Base-by-base conservation (phyloP, 2,888 invertebrate species). In the Drepanosiphum platanoidis region DNA sequence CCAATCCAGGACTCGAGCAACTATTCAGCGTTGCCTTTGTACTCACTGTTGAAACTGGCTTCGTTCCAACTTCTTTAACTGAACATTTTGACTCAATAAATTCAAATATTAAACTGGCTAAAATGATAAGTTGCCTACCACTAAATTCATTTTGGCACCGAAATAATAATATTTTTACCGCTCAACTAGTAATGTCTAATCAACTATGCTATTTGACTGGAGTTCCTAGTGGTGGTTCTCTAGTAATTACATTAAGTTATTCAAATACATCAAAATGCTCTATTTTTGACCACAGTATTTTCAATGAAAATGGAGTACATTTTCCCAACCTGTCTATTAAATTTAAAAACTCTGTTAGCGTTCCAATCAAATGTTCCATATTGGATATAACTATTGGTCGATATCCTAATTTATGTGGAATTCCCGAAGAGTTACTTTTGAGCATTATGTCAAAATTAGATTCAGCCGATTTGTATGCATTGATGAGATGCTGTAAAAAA, bases 21-120 rank as follows among this genome's bases (percentile, higher is more conserved):
- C 27, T 84, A 58, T 84, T 84, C 66, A 15, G 68, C 68, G 36
- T 84, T 46, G 74, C 75, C 66, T 84, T 84, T 84, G 68, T 77
- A 42, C 39, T 84, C 36, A 77, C 75, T 30, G 52, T 84, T 77
- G 84, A 84, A 84, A 77, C 84, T 84, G 84, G 84, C 52, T 84
- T 77, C 77, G 66, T 84, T 84, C 84, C 84, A 77, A 75, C 8
- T 84, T 68, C 84, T 84, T 68, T 84, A 58, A 34, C 64, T 9
- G 30, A 84, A 15, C 22, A 52, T 58, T 84, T 84, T 52, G 30
- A 77, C 3, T 52, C 84, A 77, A 52, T 77, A 5, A 32, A 84
- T 84, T 77, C 75, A 84, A 84, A 84, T 77, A 68, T 77, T 46
- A 1, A 84, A 68, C 27, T 84, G 5, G 84, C 74, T 30, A 84